Percentiles rank a stretch among this genome's conserved stretches.
These are phyloP conservation scores for Cryptotermes secundus DNA, from an alignment of 1,140 invertebrate genomes.

Conservation along the genomic window DNA sequence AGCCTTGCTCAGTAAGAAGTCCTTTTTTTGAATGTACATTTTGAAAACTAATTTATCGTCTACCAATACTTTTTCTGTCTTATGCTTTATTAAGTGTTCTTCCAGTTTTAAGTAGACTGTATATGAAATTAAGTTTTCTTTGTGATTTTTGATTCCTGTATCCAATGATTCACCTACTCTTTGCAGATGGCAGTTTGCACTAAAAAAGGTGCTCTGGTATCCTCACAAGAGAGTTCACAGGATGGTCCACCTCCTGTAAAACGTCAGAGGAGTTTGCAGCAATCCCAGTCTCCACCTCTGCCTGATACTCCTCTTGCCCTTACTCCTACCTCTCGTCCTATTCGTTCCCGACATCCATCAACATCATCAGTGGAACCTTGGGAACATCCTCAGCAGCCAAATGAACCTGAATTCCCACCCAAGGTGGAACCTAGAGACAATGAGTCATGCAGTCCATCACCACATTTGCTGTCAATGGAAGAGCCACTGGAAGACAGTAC, in stretches of 20 bases:
- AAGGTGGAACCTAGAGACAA: constrained; percentile 27
- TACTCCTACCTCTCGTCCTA: constrained; percentile 30
- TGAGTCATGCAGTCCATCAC: constrained; percentile 21
- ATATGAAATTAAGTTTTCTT: no score
- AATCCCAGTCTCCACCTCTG: constrained; percentile 31
- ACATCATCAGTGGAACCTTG: constrained; percentile 30
- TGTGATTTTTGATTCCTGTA: no score
- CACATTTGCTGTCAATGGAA: constrained; percentile 22
- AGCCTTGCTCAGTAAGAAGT: no score
- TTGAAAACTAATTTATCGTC: no score
- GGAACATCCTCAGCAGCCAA: constrained; percentile 31
- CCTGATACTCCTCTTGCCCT: constrained; percentile 31
- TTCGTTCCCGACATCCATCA: constrained; percentile 20
- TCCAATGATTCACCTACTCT: not conserved
- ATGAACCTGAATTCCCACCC: constrained; percentile 27
- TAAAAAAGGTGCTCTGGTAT: not conserved
- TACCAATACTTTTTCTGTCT: no score
- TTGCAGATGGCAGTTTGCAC: constrained; percentile 27
- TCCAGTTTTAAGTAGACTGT: no score
- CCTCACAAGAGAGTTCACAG: not conserved
- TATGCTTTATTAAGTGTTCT: no score
- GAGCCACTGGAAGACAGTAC: constrained; percentile 32
- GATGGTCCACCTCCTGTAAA: constrained; percentile 27
- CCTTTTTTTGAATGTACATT: no score
- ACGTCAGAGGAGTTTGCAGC: constrained; percentile 29